Conservation (phyloP, 2,113 vertebrate genomes). For the Amazona guildingii region DNA sequence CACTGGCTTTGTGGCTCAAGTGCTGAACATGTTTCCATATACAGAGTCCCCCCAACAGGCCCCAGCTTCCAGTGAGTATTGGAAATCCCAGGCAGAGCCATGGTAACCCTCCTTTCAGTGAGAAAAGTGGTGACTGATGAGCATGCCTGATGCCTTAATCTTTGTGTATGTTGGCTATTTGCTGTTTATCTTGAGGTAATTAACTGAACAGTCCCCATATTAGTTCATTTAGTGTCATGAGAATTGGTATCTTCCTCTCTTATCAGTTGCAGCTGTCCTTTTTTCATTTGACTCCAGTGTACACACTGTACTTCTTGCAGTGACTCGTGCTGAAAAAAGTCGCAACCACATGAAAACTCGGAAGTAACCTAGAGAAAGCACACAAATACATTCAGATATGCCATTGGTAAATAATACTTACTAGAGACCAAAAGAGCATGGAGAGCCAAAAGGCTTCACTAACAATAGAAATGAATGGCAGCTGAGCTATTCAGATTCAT, state of each 20-base stretch:
- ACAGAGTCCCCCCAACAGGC: not conserved
- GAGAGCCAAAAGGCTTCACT: not conserved
- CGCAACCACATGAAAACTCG: not conserved
- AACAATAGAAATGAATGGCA: not conserved
- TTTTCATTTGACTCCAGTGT: not conserved
- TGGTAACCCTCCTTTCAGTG: not conserved
- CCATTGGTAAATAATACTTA: not conserved
- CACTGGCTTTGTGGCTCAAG: not conserved
- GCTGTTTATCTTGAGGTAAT: constrained; percentile 52
- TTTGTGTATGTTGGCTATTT: not conserved
- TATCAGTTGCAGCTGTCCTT: constrained; percentile 43
- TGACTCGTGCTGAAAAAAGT: constrained; percentile 49
- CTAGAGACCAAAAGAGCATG: not conserved
- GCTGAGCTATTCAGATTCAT: not conserved
- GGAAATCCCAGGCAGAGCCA: not conserved
- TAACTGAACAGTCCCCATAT: constrained; percentile 15
- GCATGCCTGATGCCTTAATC: not conserved
- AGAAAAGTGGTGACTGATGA: not conserved
- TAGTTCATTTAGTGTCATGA: constrained; percentile 52
- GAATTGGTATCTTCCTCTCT: constrained; percentile 17
- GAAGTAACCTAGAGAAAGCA: not conserved
- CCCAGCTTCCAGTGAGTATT: not conserved
- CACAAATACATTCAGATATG: not conserved
- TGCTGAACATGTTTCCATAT: accelerated
- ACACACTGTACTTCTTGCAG: not conserved